Evolutionary conservation across 2,888 invertebrate genomes (phyloP), one percentile per base, ranked within the genome.

Genomic region (Agapostemon virescens): DNA sequence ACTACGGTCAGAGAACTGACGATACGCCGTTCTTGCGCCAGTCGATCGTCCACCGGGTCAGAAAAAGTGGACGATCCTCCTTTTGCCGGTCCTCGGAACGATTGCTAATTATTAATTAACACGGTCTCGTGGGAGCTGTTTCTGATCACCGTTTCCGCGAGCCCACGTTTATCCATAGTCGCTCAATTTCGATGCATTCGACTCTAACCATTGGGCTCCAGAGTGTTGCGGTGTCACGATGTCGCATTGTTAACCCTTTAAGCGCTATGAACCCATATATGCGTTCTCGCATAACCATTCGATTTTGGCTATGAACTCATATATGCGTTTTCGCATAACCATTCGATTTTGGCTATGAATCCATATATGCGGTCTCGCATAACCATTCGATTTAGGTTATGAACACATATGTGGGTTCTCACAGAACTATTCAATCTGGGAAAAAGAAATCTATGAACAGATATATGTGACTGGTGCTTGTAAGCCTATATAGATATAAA

Each of bases 81-180:
- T 80, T 77, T 77, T 45, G 38, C 73, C 33, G 63, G n/a, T 63
- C 17, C 67, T 17, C 30, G 61, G 52, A 70, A 79, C 42, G 58
- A 52, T 74, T 13, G 38, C 61, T 66, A 78, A 83, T 80, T 83
- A 78, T 83, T 81, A 81, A 77, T 83, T 82, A 83, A 69, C 74
- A 64, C 80, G 42, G 64, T 38, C 45, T 52, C 36, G n/a, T 69
- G 66, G 26, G 40, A 67, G 61, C 20, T 20, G 52, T 30, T 70
- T 61, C 30, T 15, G 13, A 40, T 13, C 36, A 13, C 38, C 77
- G 52, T 13, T n/a, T 15, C 55, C 2, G 26, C 58, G 49, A 83
- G 33, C 64, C n/a, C 30, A 13, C 40, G 40, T 23, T 64, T 70
- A 79, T 76, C 82, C 64, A 67, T 58, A 13, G 52, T n/a, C 13